Conservation (phyloP, 2,113 vertebrate genomes). For the Prunella fulvescens region DNA sequence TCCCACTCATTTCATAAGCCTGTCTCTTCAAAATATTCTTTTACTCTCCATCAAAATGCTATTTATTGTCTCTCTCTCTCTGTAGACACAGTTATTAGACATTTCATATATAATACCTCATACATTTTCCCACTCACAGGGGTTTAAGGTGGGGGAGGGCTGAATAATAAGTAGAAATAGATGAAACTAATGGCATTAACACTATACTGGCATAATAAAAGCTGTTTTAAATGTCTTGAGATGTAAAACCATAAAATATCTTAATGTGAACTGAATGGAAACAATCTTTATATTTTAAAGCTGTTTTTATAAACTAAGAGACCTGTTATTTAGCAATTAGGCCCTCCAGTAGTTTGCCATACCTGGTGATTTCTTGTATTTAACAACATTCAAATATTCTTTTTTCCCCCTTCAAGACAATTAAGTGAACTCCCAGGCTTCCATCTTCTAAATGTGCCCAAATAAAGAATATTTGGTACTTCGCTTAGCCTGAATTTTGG, state of each 20-base stretch:
- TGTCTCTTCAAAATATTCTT: conserved; percentile 48
- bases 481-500: background rate
- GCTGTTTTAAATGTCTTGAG: background rate
- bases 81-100: conserved; percentile 41
- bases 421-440: background rate
- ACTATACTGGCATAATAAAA: background rate
- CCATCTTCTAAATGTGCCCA: background rate
- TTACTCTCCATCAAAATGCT: conserved; percentile 47
- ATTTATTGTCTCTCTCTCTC: conserved; percentile 52
- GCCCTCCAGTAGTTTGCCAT: background rate
- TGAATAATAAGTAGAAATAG: conserved; percentile 20
- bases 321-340: background rate
- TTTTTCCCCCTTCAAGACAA: background rate
- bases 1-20: conserved; percentile 45
- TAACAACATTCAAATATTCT: background rate
- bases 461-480: background rate
- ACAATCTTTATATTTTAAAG: background rate
- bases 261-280: background rate
- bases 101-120: conserved; percentile 20
- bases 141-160: conserved; percentile 8
- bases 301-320: background rate
- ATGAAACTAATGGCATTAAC: conserved; percentile 30
- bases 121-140: conserved; percentile 35
- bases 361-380: background rate
- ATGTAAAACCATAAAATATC: background rate